A percentile compares a stretch with the other conserved stretches of the same genome.
Conservation (phyloP, 2,888 invertebrate genomes). For the Hololepta plana region DNA sequence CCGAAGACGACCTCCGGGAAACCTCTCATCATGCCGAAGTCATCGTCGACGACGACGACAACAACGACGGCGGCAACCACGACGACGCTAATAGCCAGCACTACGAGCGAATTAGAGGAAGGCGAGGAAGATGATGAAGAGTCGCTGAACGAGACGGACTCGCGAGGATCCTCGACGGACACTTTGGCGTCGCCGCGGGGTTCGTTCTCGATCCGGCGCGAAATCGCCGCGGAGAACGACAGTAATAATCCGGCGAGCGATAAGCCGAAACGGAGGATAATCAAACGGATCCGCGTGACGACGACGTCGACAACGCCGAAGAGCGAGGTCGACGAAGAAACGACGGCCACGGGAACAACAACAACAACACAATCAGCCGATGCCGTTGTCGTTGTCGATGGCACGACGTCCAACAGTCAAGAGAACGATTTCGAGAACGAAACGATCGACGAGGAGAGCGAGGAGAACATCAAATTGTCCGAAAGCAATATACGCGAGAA, state of each 20-base stretch:
- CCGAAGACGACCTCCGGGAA: no score
- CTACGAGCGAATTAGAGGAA: background rate
- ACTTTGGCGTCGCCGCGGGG: no score
- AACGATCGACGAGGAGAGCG: slow-evolving; percentile 19
- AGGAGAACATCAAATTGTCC: slow-evolving; percentile 26
- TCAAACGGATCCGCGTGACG: background rate
- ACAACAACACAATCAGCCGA: slow-evolving; percentile 4
- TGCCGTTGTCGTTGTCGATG: no score
- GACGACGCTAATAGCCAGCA: background rate
- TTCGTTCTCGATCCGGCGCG: no score
- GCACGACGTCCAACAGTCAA: no score
- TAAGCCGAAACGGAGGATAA: background rate
- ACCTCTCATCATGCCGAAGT: no score
- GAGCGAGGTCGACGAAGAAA: slow-evolving; percentile 1
- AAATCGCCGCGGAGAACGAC: slow-evolving; percentile 1
- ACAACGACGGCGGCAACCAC: slow-evolving; percentile 1
- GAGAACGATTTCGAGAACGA: no score
- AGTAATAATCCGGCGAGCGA: background rate
- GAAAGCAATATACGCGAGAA: slow-evolving; percentile 26
- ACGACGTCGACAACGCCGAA: background rate
- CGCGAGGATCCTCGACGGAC: background rate
- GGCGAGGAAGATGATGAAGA: background rate
- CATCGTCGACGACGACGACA: slow-evolving; percentile 2
- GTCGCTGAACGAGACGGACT: background rate
- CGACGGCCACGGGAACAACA: slow-evolving; percentile 1